Conservation (phyloP, 2,888 invertebrate genomes). For the Stenodera caucasica region DNA sequence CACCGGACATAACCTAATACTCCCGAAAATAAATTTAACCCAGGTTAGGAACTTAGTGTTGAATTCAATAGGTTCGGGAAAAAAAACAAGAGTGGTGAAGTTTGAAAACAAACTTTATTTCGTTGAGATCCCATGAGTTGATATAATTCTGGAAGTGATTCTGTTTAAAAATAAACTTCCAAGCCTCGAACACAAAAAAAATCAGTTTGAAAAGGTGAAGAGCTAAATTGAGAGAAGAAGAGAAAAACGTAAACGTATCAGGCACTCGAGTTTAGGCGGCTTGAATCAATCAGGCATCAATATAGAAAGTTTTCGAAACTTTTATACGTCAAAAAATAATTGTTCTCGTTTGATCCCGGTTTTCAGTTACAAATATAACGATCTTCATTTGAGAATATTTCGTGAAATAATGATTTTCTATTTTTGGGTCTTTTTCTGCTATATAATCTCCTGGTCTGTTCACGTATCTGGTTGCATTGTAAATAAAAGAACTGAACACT, state of each 20-base stretch:
- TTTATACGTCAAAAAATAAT: background rate
- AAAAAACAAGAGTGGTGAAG: conserved; percentile 18
- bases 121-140: background rate
- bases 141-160: background rate
- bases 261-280: background rate
- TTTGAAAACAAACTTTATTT: conserved; percentile 20
- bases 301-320: background rate
- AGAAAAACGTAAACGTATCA: too few species aligned
- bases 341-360: background rate
- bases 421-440: too few species aligned
- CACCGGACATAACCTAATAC: conserved; percentile 47
- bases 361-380: too few species aligned
- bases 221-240: too few species aligned
- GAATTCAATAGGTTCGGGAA: conserved; percentile 29
- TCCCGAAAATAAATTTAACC: conserved; percentile 45
- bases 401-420: too few species aligned
- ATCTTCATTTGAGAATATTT: too few species aligned
- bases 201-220: too few species aligned
- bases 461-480: too few species aligned
- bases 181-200: too few species aligned
- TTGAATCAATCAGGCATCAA: background rate
- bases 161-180: background rate
- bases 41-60: conserved; percentile 36
- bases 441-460: too few species aligned
- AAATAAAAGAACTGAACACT: too few species aligned